Evolutionary conservation across 2,113 vertebrate genomes (phyloP).

Genomic region (Gila orcuttii): DNA sequence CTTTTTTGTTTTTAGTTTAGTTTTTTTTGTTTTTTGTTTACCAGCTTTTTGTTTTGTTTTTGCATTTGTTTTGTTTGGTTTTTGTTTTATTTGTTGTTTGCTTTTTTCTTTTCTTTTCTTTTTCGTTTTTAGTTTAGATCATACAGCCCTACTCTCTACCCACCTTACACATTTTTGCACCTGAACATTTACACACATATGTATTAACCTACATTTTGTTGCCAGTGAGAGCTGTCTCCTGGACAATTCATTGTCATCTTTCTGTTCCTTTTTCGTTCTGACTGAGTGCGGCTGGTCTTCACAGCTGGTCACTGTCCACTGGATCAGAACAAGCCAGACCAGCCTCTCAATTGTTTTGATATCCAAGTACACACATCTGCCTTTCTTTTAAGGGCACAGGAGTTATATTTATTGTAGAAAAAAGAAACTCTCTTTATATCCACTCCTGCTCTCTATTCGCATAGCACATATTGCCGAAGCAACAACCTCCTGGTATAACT

Average conservation of each 20-base stretch:
- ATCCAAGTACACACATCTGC: neutral
- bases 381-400: slow-evolving; percentile 4
- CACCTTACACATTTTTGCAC: neutral
- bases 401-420: neutral
- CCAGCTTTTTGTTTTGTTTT: no score
- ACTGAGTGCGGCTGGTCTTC: neutral
- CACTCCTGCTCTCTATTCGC: neutral
- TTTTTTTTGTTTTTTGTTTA: no score
- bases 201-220: neutral
- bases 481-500: neutral
- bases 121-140: neutral
- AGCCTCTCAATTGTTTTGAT: neutral
- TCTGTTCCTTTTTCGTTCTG: neutral
- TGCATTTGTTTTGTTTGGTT: no score
- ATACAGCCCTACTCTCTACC: neutral
- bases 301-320: neutral
- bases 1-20: no score
- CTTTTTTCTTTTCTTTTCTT: neutral
- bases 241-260: neutral
- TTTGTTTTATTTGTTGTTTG: neutral
- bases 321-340: neutral
- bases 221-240: neutral
- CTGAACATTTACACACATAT: neutral
- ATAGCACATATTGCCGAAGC: neutral
- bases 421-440: neutral